Conservation (phyloP, 2,113 vertebrate species). For the Genyomyrus donnyi region DNA sequence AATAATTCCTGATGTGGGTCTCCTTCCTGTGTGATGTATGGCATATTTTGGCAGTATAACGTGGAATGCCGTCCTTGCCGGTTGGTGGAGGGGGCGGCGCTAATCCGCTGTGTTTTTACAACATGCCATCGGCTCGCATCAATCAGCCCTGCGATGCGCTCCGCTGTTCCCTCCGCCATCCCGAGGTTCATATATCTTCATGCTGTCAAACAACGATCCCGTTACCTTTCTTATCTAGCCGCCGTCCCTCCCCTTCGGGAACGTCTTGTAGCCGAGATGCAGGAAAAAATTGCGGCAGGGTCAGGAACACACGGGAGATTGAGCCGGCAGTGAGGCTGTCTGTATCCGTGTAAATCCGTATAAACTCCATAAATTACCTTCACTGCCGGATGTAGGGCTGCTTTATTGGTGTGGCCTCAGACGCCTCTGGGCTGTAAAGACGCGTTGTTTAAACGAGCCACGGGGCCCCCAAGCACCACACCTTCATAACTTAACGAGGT, state of each 20-base stretch:
- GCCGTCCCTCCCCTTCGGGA: neutral
- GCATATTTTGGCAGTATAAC: neutral
- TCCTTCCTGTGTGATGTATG: neutral
- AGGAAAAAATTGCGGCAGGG: neutral
- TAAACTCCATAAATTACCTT: neutral
- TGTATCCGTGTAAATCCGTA: neutral
- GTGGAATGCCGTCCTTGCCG: neutral
- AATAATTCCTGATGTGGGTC: constrained; percentile 26
- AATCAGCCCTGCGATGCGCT: neutral
- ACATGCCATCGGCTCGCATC: neutral
- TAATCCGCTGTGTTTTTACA: neutral
- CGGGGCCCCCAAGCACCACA: neutral
- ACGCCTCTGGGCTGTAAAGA: neutral
- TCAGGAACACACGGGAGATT: constrained; percentile 1
- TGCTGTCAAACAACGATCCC: neutral
- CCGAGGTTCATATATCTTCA: neutral
- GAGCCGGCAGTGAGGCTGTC: neutral
- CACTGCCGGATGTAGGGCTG: neutral
- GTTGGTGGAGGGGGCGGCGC: neutral
- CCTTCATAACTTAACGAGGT: neutral
- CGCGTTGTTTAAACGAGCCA: neutral
- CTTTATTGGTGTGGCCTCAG: neutral
- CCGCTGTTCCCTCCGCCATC: neutral
- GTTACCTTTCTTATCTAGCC: neutral
- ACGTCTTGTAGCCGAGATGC: neutral